phyloP scores from a whole-genome alignment of 2,888 invertebrate genomes.

The Calameuta pallipes region DNA sequence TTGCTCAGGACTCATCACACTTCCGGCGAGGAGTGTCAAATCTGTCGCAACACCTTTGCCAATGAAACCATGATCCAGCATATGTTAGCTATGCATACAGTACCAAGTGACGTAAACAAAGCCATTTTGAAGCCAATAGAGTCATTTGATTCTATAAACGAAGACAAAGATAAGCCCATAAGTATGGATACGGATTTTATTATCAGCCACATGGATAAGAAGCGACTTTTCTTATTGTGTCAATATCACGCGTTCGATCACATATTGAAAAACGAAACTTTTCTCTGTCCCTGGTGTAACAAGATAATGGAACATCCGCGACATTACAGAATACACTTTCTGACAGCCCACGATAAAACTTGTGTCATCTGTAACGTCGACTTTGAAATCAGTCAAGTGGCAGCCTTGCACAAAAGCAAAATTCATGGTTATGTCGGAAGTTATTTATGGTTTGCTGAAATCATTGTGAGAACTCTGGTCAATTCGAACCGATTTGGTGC shows the following conservation, averaged over 20 bases:
- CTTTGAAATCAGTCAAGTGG: constrained; percentile 35
- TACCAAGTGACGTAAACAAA: constrained; percentile 12
- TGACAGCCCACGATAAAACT: constrained; percentile 39
- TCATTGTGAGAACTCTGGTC: constrained; percentile 30
- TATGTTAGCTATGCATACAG: constrained; percentile 40
- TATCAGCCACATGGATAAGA: constrained; percentile 9
- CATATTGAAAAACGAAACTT: constrained; percentile 16
- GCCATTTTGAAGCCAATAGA: constrained; percentile 1
- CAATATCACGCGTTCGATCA: constrained; percentile 34
- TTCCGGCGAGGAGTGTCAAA: constrained; percentile 35
- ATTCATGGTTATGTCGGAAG: constrained; percentile 40
- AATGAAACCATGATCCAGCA: constrained; percentile 39
- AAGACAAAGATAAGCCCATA: constrained; percentile 1
- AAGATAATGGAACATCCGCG: constrained; percentile 30
- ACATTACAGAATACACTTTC: constrained; percentile 39
- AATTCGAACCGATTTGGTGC: not conserved
- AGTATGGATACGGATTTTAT: constrained; percentile 33
- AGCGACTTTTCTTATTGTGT: constrained; percentile 36
- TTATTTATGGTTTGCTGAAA: constrained; percentile 46
- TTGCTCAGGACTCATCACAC: constrained; percentile 33
- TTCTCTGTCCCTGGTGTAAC: constrained; percentile 32
- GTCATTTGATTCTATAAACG: constrained; percentile 5
- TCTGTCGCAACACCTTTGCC: constrained; percentile 38
- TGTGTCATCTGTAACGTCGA: constrained; percentile 45
- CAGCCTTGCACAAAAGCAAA: constrained; percentile 39